phyloP scores from a whole-genome alignment of 2,888 invertebrate species.

The Frankliniella fusca region DNA sequence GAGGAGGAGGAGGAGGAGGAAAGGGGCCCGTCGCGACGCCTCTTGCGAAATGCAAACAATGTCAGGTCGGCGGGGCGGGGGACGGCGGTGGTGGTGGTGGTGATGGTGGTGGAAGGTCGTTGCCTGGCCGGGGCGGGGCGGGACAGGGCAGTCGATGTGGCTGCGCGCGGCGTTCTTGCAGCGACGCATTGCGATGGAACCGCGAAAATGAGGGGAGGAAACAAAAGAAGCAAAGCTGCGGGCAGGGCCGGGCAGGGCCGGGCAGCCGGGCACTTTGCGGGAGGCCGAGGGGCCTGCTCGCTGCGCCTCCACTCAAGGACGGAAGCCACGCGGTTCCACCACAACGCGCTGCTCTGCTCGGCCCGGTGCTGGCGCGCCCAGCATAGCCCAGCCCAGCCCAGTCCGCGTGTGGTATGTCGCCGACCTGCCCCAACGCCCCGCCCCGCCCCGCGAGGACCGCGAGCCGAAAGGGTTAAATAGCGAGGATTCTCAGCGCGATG shows the following conservation, averaged over 20 bases:
- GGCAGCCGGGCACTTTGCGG: background rate
- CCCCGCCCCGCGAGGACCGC: too few species aligned
- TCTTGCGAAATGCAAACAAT: conserved; percentile 25
- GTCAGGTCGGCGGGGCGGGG: background rate
- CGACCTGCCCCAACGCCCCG: too few species aligned
- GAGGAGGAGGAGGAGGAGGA: background rate
- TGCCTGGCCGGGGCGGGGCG: background rate
- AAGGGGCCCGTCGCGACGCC: background rate
- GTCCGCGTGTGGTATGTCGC: too few species aligned
- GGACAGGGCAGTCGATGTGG: background rate
- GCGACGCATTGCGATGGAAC: background rate
- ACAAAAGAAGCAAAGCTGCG: background rate
- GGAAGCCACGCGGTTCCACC: background rate
- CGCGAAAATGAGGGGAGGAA: too few species aligned
- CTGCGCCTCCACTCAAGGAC: background rate
- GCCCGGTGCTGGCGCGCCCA: too few species aligned
- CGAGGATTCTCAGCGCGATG: too few species aligned
- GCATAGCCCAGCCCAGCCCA: too few species aligned
- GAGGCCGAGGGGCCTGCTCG: background rate
- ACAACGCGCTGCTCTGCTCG: too few species aligned
- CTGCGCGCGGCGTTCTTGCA: background rate
- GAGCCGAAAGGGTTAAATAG: too few species aligned
- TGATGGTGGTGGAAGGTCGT: background rate
- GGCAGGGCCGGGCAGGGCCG: background rate
- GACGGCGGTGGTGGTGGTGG: background rate